Conservation (phyloP, 2,113 vertebrate genomes). For the Melanotaenia duboulayi region DNA sequence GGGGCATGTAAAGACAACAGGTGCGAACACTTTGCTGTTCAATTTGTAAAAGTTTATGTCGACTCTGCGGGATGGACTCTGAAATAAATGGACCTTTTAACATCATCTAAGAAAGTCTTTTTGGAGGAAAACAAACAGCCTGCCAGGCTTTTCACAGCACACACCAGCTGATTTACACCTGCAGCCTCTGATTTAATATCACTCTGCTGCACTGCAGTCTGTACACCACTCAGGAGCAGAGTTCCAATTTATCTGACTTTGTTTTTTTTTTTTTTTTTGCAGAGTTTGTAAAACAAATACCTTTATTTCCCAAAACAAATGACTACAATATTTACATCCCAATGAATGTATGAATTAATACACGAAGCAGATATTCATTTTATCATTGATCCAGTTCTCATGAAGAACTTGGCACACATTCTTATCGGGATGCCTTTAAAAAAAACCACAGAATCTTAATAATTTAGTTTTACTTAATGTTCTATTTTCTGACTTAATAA, state of each 20-base stretch:
- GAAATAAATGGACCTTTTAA: conserved; percentile 17
- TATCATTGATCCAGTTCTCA: too few species aligned
- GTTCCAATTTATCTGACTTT: background rate
- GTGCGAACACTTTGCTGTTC: conserved; percentile 23
- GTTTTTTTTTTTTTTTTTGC: background rate
- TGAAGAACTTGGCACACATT: too few species aligned
- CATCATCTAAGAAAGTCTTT: background rate
- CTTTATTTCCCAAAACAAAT: background rate
- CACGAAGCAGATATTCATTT: too few species aligned
- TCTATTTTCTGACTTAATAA: too few species aligned
- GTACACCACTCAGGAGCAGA: background rate
- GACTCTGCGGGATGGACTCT: background rate
- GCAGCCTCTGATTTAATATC: background rate
- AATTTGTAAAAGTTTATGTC: conserved; percentile 20
- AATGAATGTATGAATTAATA: too few species aligned
- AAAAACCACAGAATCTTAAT: too few species aligned
- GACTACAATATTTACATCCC: background rate
- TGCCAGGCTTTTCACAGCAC: background rate
- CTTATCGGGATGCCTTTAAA: too few species aligned
- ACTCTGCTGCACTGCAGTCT: background rate
- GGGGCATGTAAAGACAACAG: conserved; percentile 35
- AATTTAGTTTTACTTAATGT: too few species aligned
- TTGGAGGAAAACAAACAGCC: background rate
- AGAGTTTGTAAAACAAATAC: too few species aligned
- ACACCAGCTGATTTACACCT: background rate